Evolutionary conservation across 1,140 invertebrate species (phyloP), one percentile per base, ranked within the genome.

Genomic region (Diabrotica virgifera): DNA sequence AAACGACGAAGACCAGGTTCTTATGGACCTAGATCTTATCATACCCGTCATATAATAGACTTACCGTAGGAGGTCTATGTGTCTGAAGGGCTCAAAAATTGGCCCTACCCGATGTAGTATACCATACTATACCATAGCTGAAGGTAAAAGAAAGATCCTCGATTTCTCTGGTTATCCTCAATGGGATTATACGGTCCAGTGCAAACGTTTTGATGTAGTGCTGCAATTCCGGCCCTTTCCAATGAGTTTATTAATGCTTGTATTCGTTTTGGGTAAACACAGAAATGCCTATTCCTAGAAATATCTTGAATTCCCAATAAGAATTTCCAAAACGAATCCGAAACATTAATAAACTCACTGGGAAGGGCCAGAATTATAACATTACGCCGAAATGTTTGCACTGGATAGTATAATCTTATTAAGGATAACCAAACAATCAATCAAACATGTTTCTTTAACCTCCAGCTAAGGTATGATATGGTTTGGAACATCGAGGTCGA

Each of bases 181-280:
- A 57, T 57, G 36, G 36, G 35, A 57, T 57, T 57, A 36, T 36
- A 57, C 55, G 55, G 24, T n/a, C 8, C 55, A n/a, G 9, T 14
- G 40, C 6, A 46, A 46, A 46, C 40, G 40, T 46, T 46, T 11
- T 11, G 40, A 8, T 46, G 11, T 46, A 46, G 40, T 46, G 40
- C 40, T 6, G 40, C 40, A 11, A 11, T 46, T 46, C 40, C 40
- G 40, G 11, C 6, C 11, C 40, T 46, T 46, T 46, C 11, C 40
- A 46, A 46, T 46, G 11, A 46, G 40, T 46, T 46, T 46, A 46
- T 46, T 11, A 11, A 46, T 46, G 40, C 40, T n/a, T 46, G 6
- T 11, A 46, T 8, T 46, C 11, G 6, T 8, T 46, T 46, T 11
- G 6, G 11, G 6, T n/a, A n/a, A n/a, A n/a, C n/a, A n/a, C n/a